These are phyloP conservation scores for Hetaerina americana DNA, from an alignment of 1,140 invertebrate genomes.

Conservation along the genomic window DNA sequence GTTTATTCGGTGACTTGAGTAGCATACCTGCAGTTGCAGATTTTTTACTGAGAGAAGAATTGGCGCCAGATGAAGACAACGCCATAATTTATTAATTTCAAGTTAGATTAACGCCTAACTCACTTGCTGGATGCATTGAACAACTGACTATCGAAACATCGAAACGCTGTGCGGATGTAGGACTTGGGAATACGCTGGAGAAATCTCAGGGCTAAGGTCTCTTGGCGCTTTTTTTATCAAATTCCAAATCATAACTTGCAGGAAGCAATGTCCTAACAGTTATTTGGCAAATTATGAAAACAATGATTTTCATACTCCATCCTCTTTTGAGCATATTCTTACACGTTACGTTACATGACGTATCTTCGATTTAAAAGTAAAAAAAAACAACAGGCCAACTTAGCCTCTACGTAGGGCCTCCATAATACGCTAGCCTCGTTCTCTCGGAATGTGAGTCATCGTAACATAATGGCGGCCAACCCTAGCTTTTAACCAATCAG, in stretches of 20 bases:
- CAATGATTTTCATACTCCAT: too few relatives aligned
- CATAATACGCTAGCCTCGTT: neutral
- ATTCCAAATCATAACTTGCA: too few relatives aligned
- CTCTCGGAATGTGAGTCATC: neutral
- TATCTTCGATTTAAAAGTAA: neutral
- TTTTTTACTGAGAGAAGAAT: neutral
- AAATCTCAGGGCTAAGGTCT: too few relatives aligned
- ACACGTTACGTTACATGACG: too few relatives aligned
- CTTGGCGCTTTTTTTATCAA: too few relatives aligned
- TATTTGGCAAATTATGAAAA: too few relatives aligned
- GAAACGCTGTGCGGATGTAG: neutral
- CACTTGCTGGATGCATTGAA: neutral
- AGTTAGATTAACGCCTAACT: neutral
- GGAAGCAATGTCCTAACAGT: too few relatives aligned
- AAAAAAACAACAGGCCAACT: neutral
- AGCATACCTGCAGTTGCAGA: neutral
- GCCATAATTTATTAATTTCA: neutral
- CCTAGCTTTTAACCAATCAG: neutral
- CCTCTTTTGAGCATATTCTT: too few relatives aligned
- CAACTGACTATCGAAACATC: neutral
- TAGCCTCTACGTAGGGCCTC: neutral
- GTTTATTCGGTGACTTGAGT: neutral
- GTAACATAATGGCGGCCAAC: neutral
- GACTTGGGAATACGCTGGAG: neutral
- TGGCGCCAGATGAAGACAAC: neutral